These are phyloP conservation scores for Harmothoe impar DNA, from an alignment of 2,888 invertebrate genomes.

Conservation along the genomic window DNA sequence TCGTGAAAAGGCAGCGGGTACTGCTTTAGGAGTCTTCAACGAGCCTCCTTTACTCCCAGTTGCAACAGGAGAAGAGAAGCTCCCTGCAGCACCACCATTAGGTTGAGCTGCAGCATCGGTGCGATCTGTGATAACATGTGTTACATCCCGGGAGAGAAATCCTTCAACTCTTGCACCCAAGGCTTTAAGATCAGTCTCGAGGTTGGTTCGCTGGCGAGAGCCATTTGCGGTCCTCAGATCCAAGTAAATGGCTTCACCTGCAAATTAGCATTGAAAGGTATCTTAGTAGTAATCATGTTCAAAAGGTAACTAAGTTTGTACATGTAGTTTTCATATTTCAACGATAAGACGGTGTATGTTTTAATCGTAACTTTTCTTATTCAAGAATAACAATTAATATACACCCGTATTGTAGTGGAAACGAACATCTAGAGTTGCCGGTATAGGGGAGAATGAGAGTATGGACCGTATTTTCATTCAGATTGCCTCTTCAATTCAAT, in stretches of 20 bases:
- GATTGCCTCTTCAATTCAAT: too few species aligned
- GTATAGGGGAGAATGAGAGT: too few species aligned
- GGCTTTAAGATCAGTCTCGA: slow-evolving; percentile 16
- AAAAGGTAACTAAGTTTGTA: too few species aligned
- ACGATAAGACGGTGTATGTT: too few species aligned
- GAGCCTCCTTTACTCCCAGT: background rate
- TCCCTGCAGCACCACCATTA: background rate
- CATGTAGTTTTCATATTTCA: too few species aligned
- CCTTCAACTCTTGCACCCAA: slow-evolving; percentile 12
- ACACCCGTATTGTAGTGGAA: too few species aligned
- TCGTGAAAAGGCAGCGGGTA: background rate
- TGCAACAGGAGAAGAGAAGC: background rate
- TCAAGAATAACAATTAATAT: too few species aligned
- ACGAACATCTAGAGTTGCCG: too few species aligned
- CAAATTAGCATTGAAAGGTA: background rate
- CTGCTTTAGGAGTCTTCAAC: background rate
- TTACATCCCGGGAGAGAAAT: slow-evolving; percentile 41
- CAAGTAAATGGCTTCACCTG: slow-evolving; percentile 52
- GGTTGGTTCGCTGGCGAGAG: background rate
- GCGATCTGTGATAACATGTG: slow-evolving; percentile 35
- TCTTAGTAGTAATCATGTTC: too few species aligned
- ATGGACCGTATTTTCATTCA: too few species aligned
- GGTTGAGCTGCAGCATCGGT: background rate
- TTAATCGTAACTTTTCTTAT: too few species aligned
- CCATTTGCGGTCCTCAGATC: slow-evolving; percentile 49